Percentiles rank a stretch among this genome's conserved stretches.
These are phyloP conservation scores for Paradoxurus hermaphroditus DNA, from an alignment of 2,113 vertebrate species.

Conservation along the genomic window DNA sequence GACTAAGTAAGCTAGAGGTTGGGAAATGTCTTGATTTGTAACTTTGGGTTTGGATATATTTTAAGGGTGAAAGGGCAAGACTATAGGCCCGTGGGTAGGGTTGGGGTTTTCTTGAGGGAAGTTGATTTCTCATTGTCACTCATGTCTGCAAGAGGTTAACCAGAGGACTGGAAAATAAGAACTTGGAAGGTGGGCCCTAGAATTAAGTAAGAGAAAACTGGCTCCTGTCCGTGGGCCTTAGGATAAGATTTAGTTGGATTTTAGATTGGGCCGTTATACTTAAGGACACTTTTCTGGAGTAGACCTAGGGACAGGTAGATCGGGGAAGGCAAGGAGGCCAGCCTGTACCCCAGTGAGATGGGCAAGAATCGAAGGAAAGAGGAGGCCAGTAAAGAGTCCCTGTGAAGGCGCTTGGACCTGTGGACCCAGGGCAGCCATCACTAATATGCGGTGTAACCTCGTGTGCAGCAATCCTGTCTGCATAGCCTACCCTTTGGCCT, in stretches of 20 bases:
- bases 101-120: conserved; percentile 15
- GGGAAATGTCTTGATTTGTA: conserved; percentile 42
- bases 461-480: background rate
- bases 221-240: background rate
- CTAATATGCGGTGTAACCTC: background rate
- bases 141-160: background rate
- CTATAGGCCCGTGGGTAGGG: background rate
- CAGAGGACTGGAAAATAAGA: background rate
- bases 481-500: background rate
- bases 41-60: background rate
- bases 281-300: background rate
- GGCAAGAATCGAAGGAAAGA: background rate
- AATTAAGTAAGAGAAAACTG: conserved; percentile 1
- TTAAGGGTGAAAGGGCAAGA: background rate
- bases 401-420: background rate
- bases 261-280: background rate
- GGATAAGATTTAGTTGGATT: background rate
- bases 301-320: background rate
- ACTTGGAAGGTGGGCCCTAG: background rate
- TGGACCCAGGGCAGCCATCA: background rate
- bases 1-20: background rate
- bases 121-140: background rate
- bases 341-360: background rate
- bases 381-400: too few species aligned
- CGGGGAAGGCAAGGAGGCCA: background rate